phyloP scores from a whole-genome alignment of 2,797 vertebrate species.

The Labeo calbasu region DNA sequence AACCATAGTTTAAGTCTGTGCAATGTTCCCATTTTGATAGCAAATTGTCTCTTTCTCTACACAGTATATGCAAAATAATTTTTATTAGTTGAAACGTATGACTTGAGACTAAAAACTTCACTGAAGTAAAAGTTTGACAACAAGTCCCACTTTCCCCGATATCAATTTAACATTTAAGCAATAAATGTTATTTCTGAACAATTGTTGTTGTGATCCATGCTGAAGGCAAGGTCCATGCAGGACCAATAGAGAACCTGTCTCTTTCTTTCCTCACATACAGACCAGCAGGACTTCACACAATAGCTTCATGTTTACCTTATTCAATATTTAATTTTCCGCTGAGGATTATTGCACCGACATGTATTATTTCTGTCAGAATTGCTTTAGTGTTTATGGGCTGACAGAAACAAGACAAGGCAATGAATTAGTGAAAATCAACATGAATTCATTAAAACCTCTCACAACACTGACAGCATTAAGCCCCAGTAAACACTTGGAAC shows the following conservation, averaged over 20 bases:
- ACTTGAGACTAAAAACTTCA: neutral
- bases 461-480: neutral
- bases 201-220: neutral
- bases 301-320: neutral
- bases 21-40: neutral
- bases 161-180: neutral
- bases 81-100: too few relatives aligned
- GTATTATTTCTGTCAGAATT: neutral
- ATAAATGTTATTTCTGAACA: neutral
- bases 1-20: too few relatives aligned
- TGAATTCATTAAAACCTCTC: conserved; percentile 8
- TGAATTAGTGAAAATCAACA: neutral
- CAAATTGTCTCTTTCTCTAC: neutral
- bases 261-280: too few relatives aligned
- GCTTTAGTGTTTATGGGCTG: neutral
- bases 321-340: conserved; percentile 2
- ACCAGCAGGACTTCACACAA: neutral
- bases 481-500: neutral
- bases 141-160: neutral
- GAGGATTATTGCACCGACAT: neutral
- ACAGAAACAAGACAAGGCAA: neutral
- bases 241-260: neutral
- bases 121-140: neutral
- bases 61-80: neutral
- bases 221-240: too few relatives aligned